These are phyloP conservation scores for Automeris io DNA, from an alignment of 2,888 invertebrate genomes.

Conservation along the genomic window DNA sequence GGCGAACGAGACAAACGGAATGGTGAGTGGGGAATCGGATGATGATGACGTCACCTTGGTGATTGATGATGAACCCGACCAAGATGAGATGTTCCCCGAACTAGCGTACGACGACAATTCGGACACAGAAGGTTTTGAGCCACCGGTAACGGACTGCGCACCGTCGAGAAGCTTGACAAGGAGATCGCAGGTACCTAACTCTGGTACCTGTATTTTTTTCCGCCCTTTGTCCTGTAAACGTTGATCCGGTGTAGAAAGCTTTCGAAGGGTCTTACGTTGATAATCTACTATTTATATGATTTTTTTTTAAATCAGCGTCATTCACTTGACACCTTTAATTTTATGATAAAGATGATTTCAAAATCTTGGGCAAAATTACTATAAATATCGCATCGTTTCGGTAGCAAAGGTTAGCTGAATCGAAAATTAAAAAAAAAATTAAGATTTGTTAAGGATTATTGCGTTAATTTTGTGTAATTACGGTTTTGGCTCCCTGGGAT, in stretches of 20 bases:
- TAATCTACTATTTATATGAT: too few species aligned
- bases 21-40: constrained; percentile 48
- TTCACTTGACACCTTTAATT: too few species aligned
- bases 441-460: too few species aligned
- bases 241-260: background rate
- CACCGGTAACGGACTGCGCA: constrained; percentile 37
- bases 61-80: constrained; percentile 40
- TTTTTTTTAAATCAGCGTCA: too few species aligned
- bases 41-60: constrained; percentile 43
- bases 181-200: constrained; percentile 57
- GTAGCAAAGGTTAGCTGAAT: too few species aligned
- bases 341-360: too few species aligned
- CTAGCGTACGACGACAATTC: constrained; percentile 64
- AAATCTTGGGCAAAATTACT: too few species aligned
- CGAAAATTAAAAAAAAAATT: too few species aligned
- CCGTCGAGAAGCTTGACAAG: constrained; percentile 57
- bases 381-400: too few species aligned
- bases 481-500: too few species aligned
- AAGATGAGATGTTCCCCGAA: constrained; percentile 68
- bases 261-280: background rate
- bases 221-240: background rate
- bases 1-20: constrained; percentile 29
- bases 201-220: constrained; percentile 24
- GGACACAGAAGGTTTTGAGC: constrained; percentile 49
- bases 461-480: too few species aligned